Evolutionary conservation across 2,797 vertebrate genomes (phyloP).

Genomic region (Amblyopsis hoosieri): DNA sequence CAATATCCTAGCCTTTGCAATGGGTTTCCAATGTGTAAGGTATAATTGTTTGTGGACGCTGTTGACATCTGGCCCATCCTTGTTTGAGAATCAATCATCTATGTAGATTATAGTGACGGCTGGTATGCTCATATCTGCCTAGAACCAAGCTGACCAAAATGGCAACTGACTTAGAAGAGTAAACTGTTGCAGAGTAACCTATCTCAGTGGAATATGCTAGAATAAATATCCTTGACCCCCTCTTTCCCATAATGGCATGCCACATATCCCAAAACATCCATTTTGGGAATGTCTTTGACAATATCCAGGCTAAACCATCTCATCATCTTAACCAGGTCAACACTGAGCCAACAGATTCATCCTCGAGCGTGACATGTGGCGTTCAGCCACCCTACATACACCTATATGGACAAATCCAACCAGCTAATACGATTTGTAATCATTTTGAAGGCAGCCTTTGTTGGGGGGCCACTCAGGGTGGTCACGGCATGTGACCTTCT

Average conservation of each 20-base stretch:
- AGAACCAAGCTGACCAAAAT: not conserved
- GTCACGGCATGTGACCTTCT: constrained; percentile 68
- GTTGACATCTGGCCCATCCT: no score
- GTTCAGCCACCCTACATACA: constrained; percentile 26
- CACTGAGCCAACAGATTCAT: constrained; percentile 12
- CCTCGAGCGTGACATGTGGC: constrained; percentile 8
- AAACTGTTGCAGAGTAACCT: constrained; percentile 12
- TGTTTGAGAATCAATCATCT: no score
- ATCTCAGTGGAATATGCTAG: not conserved
- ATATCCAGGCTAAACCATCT: constrained; percentile 9
- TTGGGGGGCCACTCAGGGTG: constrained; percentile 60
- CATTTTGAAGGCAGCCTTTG: constrained; percentile 52
- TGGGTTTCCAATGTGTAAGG: no score
- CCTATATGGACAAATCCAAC: constrained; percentile 29
- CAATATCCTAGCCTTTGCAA: no score
- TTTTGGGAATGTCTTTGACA: constrained; percentile 10
- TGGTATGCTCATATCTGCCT: constrained; percentile 8
- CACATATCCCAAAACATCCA: constrained; percentile 4
- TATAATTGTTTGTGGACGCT: no score
- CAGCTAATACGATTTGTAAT: constrained; percentile 57
- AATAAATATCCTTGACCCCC: not conserved
- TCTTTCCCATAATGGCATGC: not conserved
- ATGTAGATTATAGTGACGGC: no score
- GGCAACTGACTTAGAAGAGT: not conserved
- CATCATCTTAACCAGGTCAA: constrained; percentile 16